A percentile compares a stretch with the other conserved stretches of the same genome.
phyloP scores from a whole-genome alignment of 2,888 invertebrate species.

The Synergus gifuensis region DNA sequence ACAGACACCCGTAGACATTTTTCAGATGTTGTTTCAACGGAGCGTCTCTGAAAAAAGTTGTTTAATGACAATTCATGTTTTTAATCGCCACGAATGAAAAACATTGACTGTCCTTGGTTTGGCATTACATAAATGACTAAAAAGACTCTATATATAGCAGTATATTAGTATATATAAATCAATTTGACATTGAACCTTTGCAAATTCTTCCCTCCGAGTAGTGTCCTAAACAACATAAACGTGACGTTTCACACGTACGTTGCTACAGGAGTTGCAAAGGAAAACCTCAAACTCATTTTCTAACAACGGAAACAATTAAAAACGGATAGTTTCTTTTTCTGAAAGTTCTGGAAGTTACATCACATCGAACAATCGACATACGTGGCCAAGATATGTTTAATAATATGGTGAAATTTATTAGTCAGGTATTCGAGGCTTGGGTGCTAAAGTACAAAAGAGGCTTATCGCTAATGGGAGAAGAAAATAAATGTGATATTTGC shows the following conservation, averaged over 20 bases:
- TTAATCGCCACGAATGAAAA: neutral
- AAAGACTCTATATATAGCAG: neutral
- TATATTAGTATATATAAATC: constrained; percentile 3
- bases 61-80: neutral
- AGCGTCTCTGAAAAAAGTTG: constrained; percentile 85
- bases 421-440: neutral
- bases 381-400: neutral
- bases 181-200: constrained; percentile 25
- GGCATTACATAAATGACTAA: constrained; percentile 3
- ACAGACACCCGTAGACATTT: constrained; percentile 96
- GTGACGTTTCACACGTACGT: neutral
- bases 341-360: constrained; percentile 35
- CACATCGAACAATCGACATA: constrained; percentile 5
- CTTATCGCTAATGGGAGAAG: neutral
- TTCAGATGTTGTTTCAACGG: constrained; percentile 94
- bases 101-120: neutral
- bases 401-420: constrained; percentile 25
- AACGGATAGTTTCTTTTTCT: neutral
- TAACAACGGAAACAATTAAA: neutral
- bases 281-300: neutral
- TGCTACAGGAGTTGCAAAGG: neutral
- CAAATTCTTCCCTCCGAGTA: neutral
- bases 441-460: neutral
- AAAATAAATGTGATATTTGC: constrained; percentile 46
- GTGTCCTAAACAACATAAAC: neutral